Conservation (phyloP, 2,888 invertebrate species). For the Ashinkailepas kermadecensis region DNA sequence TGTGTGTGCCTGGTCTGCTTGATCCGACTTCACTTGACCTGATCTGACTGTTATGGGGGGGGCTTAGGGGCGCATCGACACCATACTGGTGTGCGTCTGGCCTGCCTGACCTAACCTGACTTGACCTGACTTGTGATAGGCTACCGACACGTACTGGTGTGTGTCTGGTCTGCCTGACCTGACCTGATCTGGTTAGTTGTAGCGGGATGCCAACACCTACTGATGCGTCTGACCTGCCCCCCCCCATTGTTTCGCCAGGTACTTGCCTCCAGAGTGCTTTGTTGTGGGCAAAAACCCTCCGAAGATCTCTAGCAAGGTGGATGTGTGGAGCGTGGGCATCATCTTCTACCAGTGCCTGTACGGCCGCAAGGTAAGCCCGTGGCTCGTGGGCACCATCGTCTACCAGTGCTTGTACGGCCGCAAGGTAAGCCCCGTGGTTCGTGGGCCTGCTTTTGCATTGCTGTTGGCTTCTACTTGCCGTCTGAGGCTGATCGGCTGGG, state of each 20-base stretch:
- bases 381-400: slow-evolving; percentile 74
- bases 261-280: slow-evolving; percentile 99
- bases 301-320: slow-evolving; percentile 99
- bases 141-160: background rate
- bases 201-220: background rate
- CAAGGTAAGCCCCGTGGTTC: slow-evolving; percentile 56
- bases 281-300: slow-evolving; percentile 99
- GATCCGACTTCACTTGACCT: no score
- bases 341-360: slow-evolving; percentile 99
- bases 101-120: no score
- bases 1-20: no score
- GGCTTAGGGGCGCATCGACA: no score
- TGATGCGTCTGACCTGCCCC: background rate
- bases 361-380: slow-evolving; percentile 72
- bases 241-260: slow-evolving; percentile 55
- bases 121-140: no score
- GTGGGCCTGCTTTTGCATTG: no score
- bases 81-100: no score
- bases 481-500: no score
- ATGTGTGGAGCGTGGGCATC: slow-evolving; percentile 99
- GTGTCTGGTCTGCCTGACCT: background rate
- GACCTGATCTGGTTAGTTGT: no score
- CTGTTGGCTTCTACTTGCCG: no score
- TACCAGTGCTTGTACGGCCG: slow-evolving; percentile 99
- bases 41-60: no score